Evolutionary conservation across 1,140 invertebrate genomes (phyloP), one percentile per base, ranked within the genome.

Genomic region (Dreissena rostriformis): DNA sequence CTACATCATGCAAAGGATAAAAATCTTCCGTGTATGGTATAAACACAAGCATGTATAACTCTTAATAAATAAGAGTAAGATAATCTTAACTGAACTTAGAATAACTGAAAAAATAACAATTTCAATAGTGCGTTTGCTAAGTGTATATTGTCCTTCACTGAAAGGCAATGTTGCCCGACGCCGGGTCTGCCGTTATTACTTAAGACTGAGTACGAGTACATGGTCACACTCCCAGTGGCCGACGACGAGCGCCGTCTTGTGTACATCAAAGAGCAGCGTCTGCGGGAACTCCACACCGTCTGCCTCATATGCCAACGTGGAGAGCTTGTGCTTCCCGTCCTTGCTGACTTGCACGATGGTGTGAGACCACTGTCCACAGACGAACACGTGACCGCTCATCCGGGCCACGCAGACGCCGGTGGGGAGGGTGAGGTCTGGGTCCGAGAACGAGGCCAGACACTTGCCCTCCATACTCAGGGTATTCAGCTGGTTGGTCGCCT

Each of bases 361-460:
- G 57, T 61, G 17, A 2, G 57, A 61, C 57, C 57, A 61, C 57
- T 61, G 57, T 11, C 57, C 57, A 61, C 57, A n/a, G 17, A 61
- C 57, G 12, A 61, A 61, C 57, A 61, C 57, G 57, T 61, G 57
- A 61, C 57, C 57, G 22, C 57, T 61, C 57, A 61, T 24, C 57
- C 22, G 17, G 11, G 57, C 17, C 57, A 61, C 57, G 57, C 57
- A 61, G 57, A 61, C 22, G 22, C 17, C 57, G 17, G 57, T n/a
- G 11, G 57, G 57, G 17, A 61, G 57, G 22, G 17, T 61, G 57
- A 61, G 57, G 57, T 61, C 57, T n/a, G 17, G 17, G 22, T 61
- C 57, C 22, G 17, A n/a, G 6, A 61, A 61, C 17, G 57, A n/a
- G 57, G 22, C 57, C 6, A 61, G 17, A 24, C 22, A 24, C 17